Evolutionary conservation across 2,113 vertebrate species (phyloP), one percentile per base, ranked within the genome.

Genomic region (Poicephalus meyeri): DNA sequence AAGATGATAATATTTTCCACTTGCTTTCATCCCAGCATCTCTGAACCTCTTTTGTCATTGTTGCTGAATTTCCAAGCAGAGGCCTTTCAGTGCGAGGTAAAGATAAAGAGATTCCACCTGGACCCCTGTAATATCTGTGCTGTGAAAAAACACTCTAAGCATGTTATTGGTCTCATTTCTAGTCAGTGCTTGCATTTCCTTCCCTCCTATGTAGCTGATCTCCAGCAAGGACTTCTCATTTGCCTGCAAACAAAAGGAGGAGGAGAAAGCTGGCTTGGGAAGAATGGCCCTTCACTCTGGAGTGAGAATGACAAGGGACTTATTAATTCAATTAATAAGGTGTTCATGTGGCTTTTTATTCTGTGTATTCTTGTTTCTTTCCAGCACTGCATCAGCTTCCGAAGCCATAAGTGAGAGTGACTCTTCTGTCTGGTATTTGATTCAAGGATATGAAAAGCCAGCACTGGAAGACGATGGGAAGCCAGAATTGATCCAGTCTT

Each of bases 371-470:
- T 17, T 86, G 49, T 95, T 92, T 73, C 78, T 86, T 93, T 86
- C 25, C 77, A 97, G 97, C 56, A 29, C 63, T 86, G 64, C 63
- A 18, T 68, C 76, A 50, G 21, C 82, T 80, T 86, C 64, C 2
- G 90, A 88, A 88, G 50, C 65, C 21, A 31, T 80, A 41, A 95
- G 64, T 69, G 95, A 97, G 65, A 91, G 46, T 83, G 80, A 92
- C n/a, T 76, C 93, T 76, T 49, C 91, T 0, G 2, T 88, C 56
- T 95, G 89, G 94, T 89, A 52, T 86, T 65, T 95, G 66, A 93
- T 88, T 63, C 82, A 94, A 69, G 93, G 94, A 82, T 64, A 81
- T 85, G 94, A 96, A 83, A 95, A 93, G 44, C 81, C 96, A 78
- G 78, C 84, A 10, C 13, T 41, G 31, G 93, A 86, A 53, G 91